phyloP scores from a whole-genome alignment of 1,140 invertebrate species.

The Trinorchestia longiramus region DNA sequence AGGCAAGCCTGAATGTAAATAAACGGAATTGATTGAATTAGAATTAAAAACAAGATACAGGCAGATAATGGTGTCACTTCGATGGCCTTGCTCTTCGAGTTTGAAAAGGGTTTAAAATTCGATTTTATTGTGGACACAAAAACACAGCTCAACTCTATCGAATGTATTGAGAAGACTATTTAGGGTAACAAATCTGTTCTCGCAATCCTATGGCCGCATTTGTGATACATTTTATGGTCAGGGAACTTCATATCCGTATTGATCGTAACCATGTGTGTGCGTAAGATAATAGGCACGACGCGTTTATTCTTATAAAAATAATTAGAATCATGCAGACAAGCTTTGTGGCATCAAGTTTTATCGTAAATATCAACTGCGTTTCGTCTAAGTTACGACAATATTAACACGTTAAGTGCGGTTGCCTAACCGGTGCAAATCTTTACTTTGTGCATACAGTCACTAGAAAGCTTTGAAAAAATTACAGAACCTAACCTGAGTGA shows the following conservation, averaged over 20 bases:
- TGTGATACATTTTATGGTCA: background rate
- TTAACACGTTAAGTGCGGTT: no score
- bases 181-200: background rate
- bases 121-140: background rate
- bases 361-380: background rate
- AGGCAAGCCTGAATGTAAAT: background rate
- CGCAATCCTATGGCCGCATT: background rate
- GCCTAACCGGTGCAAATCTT: no score
- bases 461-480: no score
- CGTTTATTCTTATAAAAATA: background rate
- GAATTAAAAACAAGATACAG: background rate
- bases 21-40: background rate
- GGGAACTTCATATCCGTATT: background rate
- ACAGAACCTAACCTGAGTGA: no score
- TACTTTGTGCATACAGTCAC: no score
- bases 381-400: background rate
- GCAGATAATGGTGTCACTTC: background rate
- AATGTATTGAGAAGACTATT: constrained; percentile 23
- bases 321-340: background rate
- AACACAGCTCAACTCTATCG: background rate
- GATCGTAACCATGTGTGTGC: background rate
- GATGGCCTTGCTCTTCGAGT: background rate
- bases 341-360: background rate
- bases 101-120: background rate
- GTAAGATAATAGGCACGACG: background rate